phyloP scores from a whole-genome alignment of 2,888 invertebrate species.

The Zaprionus bogoriensis region DNA sequence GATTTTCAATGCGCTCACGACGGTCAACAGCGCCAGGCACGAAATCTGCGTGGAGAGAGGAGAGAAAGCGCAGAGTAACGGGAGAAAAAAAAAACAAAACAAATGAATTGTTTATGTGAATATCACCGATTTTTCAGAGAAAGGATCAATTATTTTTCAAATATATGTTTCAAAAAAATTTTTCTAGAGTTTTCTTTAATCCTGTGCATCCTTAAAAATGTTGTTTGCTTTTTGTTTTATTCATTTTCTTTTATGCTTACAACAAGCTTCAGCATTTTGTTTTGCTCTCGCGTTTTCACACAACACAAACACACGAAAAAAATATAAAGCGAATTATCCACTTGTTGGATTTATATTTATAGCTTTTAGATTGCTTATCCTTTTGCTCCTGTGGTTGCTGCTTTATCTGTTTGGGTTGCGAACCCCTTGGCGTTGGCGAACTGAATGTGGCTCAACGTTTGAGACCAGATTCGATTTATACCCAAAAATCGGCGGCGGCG shows the following conservation, averaged over 20 bases:
- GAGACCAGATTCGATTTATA: slow-evolving; percentile 83
- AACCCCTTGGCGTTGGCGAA: slow-evolving; percentile 72
- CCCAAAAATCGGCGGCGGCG: slow-evolving; percentile 48
- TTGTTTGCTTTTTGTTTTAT: not conserved
- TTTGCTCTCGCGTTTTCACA: slow-evolving; percentile 8
- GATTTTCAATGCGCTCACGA: slow-evolving; percentile 69
- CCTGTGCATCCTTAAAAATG: slow-evolving; percentile 4
- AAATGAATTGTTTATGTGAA: not conserved
- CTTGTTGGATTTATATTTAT: not conserved
- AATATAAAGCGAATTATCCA: slow-evolving; percentile 15
- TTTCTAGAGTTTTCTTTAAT: no score
- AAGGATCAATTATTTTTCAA: not conserved
- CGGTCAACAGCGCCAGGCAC: slow-evolving; percentile 56
- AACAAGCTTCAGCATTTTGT: slow-evolving; percentile 78
- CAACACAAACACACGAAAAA: slow-evolving; percentile 27
- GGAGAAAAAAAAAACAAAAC: slow-evolving; percentile 7
- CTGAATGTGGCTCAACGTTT: slow-evolving; percentile 79
- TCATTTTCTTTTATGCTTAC: slow-evolving; percentile 64
- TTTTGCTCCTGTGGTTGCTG: not conserved
- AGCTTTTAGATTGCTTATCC: not conserved
- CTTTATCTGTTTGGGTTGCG: slow-evolving; percentile 55
- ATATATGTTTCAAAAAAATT: no score
- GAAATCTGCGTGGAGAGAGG: slow-evolving; percentile 58
- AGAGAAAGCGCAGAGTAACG: slow-evolving; percentile 10
- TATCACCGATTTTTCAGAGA: not conserved